phyloP scores from a whole-genome alignment of 2,113 vertebrate genomes.

The Dermatemys mawii region DNA sequence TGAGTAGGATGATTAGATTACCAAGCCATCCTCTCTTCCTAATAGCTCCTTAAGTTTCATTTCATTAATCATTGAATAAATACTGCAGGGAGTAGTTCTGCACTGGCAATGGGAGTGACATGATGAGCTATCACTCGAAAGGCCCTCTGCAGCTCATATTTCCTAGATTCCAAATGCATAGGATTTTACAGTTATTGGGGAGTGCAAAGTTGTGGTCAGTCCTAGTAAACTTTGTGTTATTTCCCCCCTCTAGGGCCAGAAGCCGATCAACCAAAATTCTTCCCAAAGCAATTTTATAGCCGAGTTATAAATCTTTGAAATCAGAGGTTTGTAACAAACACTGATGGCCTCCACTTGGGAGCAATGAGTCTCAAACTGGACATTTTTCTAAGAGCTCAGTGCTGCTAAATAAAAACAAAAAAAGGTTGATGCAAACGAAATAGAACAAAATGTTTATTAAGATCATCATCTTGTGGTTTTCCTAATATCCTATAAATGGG shows the following conservation, averaged over 20 bases:
- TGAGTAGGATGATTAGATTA: not conserved
- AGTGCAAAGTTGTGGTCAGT: not conserved
- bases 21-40: not conserved
- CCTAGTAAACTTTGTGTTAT: not conserved
- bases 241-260: not conserved
- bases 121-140: not conserved
- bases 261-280: not conserved
- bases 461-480: not conserved
- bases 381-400: not conserved
- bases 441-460: not conserved
- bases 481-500: not conserved
- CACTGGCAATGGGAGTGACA: not conserved
- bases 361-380: not conserved
- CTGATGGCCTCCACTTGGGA: not conserved
- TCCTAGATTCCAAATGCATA: not conserved
- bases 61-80: slow-evolving; percentile 7
- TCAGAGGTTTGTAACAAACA: not conserved
- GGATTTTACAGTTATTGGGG: not conserved
- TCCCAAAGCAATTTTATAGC: not conserved
- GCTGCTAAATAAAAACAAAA: not conserved
- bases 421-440: not conserved
- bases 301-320: not conserved
- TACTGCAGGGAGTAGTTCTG: not conserved
- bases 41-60: slow-evolving; percentile 45
- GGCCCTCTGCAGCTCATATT: not conserved